Evolutionary conservation across 2,888 invertebrate genomes (phyloP).

Genomic region (Lysandra coridon): DNA sequence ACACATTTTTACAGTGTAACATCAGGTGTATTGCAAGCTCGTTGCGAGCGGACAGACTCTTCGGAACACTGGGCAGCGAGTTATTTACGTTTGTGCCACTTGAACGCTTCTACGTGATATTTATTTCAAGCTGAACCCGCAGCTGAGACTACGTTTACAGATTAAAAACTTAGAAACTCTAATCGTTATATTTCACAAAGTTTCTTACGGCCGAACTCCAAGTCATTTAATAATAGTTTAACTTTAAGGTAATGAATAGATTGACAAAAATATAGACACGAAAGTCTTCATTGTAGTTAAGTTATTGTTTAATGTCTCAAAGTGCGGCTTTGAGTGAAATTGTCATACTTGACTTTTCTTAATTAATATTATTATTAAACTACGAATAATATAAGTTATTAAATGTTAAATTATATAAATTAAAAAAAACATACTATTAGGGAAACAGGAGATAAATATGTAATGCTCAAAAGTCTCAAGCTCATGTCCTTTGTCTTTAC

Average conservation of each 20-base stretch:
- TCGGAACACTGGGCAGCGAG: slow-evolving; percentile 12
- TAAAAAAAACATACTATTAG: no score
- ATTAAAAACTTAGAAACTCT: slow-evolving; percentile 6
- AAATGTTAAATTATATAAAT: no score
- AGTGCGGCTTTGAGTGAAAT: no score
- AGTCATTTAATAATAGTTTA: no score
- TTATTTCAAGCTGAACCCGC: slow-evolving; percentile 8
- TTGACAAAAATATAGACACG: neutral
- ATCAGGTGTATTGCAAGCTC: slow-evolving; percentile 8
- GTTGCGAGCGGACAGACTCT: slow-evolving; percentile 10
- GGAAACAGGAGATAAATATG: no score
- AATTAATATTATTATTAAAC: no score
- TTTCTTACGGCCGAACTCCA: neutral
- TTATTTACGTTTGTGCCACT: slow-evolving; percentile 21
- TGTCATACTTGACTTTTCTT: no score
- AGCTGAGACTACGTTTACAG: neutral
- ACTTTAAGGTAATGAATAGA: no score
- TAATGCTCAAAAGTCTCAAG: no score
- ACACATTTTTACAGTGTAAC: neutral
- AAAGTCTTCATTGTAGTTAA: neutral
- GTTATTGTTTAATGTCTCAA: no score
- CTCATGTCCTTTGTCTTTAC: no score
- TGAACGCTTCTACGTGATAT: slow-evolving; percentile 26
- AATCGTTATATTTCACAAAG: neutral
- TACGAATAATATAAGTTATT: no score